phyloP scores from a whole-genome alignment of 2,797 vertebrate species.

The Brachyrhaphis roseni region DNA sequence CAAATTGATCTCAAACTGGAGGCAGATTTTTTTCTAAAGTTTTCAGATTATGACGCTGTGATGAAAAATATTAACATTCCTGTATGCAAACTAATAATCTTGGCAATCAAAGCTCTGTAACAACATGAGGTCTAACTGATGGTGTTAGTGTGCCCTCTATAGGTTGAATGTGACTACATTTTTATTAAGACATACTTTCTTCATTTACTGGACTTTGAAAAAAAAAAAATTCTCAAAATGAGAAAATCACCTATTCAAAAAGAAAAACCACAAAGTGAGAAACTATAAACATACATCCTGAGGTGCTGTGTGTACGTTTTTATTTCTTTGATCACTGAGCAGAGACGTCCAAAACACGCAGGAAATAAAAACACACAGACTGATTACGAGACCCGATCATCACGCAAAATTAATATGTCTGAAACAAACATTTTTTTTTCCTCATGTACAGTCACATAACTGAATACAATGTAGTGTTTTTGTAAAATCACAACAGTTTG shows the following conservation, averaged over 20 bases:
- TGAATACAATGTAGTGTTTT: background rate
- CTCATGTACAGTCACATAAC: constrained; percentile 6
- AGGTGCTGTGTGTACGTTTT: constrained; percentile 25
- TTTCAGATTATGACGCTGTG: no score
- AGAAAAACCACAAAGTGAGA: background rate
- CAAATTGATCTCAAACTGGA: background rate
- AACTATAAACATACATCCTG: background rate
- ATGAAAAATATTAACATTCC: background rate
- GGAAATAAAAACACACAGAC: constrained; percentile 18
- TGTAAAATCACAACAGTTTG: background rate
- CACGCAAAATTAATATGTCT: background rate
- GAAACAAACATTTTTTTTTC: background rate
- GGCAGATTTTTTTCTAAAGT: background rate
- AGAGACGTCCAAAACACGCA: background rate
- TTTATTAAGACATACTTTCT: background rate
- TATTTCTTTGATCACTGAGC: constrained; percentile 20
- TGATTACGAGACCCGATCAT: constrained; percentile 19
- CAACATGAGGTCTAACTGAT: background rate
- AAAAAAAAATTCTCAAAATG: background rate
- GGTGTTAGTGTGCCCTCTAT: constrained; percentile 30
- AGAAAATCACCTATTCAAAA: background rate
- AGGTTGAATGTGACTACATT: background rate
- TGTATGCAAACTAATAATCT: background rate
- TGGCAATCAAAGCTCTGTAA: background rate
- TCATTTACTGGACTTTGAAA: background rate